Percentiles rank a stretch among this genome's conserved stretches.
phyloP scores from a whole-genome alignment of 2,113 vertebrate species.

The Salvelinus sp. region DNA sequence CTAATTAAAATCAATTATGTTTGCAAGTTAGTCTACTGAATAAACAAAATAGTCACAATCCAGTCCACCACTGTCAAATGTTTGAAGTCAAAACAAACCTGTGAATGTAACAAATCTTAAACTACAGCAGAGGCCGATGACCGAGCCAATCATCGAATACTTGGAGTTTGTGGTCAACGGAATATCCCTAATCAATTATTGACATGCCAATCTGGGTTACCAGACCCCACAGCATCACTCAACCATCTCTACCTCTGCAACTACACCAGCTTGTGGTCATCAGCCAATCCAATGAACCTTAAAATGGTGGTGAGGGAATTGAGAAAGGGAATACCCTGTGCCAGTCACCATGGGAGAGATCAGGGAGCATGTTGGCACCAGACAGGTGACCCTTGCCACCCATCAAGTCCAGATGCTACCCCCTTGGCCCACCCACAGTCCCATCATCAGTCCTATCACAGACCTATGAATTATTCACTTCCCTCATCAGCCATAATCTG shows the following conservation, averaged over 20 bases:
- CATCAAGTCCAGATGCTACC: slow-evolving; percentile 26
- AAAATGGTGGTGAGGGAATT: slow-evolving; percentile 10
- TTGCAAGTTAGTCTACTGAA: too few relatives aligned
- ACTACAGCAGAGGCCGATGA: neutral
- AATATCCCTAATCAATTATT: slow-evolving; percentile 29
- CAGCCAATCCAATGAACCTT: slow-evolving; percentile 31
- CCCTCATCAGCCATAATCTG: slow-evolving; percentile 72
- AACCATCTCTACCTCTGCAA: neutral
- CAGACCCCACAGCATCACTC: neutral
- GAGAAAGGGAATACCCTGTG: neutral
- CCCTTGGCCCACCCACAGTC: slow-evolving; percentile 22
- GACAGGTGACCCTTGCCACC: slow-evolving; percentile 5
- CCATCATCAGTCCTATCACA: slow-evolving; percentile 54
- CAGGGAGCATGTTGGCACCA: neutral
- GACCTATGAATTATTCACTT: slow-evolving; percentile 74
- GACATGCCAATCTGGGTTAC: slow-evolving; percentile 23
- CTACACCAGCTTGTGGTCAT: slow-evolving; percentile 14
- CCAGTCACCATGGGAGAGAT: neutral
- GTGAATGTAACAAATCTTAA: neutral
- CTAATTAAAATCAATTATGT: too few relatives aligned
- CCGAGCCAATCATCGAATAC: slow-evolving; percentile 24
- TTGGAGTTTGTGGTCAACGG: slow-evolving; percentile 26
- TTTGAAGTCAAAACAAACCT: neutral
- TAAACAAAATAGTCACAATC: too few relatives aligned
- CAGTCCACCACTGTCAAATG: too few relatives aligned